A percentile compares a stretch with the other conserved stretches of the same genome.
phyloP scores from a whole-genome alignment of 2,113 vertebrate species.

The Entelurus aequoreus region DNA sequence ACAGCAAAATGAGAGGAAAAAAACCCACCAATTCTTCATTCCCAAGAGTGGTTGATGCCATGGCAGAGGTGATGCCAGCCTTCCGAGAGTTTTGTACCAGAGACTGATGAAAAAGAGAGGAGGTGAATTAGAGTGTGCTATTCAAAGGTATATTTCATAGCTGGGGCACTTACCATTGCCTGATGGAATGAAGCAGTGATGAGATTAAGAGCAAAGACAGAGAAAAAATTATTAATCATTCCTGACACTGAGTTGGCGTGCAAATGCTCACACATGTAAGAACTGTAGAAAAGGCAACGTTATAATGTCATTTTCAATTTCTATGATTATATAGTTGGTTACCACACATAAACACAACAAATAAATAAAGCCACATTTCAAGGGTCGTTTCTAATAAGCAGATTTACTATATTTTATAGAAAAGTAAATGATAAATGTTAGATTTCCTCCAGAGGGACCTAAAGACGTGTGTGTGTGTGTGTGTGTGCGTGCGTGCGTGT shows the following conservation, averaged over 20 bases:
- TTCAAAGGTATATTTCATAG: constrained; percentile 10
- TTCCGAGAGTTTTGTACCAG: constrained; percentile 92
- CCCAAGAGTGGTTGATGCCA: constrained; percentile 93
- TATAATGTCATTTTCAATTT: not conserved
- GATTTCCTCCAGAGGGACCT: too few species aligned
- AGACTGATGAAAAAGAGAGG: constrained; percentile 69
- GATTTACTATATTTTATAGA: too few species aligned
- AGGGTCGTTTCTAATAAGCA: not conserved
- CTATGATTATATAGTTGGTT: constrained; percentile 10
- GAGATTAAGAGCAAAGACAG: constrained; percentile 3
- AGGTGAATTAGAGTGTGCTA: not conserved
- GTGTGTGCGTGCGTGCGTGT: constrained; percentile 2
- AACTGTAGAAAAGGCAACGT: too few species aligned
- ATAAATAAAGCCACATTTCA: constrained; percentile 13
- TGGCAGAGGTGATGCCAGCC: constrained; percentile 91
- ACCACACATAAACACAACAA: constrained; percentile 4
- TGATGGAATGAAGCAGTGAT: constrained; percentile 27
- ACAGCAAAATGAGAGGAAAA: constrained; percentile 5
- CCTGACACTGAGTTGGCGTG: not conserved
- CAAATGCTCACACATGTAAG: not conserved
- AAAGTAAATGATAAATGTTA: too few species aligned
- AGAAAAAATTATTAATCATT: constrained; percentile 1
- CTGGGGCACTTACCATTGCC: constrained; percentile 58
- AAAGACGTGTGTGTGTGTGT: too few species aligned
- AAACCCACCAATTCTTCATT: constrained; percentile 92